phyloP scores from a whole-genome alignment of 2,888 invertebrate species.

The Philereme vetulata region DNA sequence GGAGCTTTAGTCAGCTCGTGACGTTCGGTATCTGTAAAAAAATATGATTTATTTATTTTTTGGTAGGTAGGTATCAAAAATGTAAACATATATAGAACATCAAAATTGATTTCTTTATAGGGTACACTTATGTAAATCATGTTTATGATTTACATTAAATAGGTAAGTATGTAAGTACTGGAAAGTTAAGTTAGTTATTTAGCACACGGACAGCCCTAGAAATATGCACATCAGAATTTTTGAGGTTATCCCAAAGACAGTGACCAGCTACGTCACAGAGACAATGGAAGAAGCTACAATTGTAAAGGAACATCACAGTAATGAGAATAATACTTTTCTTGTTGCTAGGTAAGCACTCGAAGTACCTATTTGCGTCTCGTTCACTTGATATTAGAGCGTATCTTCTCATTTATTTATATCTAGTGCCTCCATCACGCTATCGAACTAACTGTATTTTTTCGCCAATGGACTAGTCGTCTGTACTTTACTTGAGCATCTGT shows the following conservation, averaged over 20 bases:
- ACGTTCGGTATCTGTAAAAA: conserved; percentile 69
- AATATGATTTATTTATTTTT: conserved; percentile 17
- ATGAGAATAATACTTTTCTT: conserved; percentile 1
- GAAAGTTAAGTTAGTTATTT: too few relatives aligned
- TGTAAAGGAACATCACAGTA: neutral
- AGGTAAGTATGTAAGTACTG: too few relatives aligned
- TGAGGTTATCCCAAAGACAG: conserved; percentile 70
- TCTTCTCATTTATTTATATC: conserved; percentile 41
- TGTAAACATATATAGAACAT: neutral
- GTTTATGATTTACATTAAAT: neutral
- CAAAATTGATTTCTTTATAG: neutral
- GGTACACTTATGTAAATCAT: neutral
- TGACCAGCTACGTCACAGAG: conserved; percentile 34
- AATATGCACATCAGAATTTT: conserved; percentile 42
- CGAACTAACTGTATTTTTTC: conserved; percentile 24
- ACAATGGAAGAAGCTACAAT: conserved; percentile 20
- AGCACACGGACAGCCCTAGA: neutral
- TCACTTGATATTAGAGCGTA: conserved; percentile 52
- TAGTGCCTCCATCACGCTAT: conserved; percentile 29
- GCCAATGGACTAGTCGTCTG: conserved; percentile 17
- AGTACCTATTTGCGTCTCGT: conserved; percentile 56
- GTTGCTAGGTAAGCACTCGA: neutral
- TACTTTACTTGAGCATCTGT: conserved; percentile 17
- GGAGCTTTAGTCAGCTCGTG: conserved; percentile 79
- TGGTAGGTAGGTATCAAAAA: neutral